Evolutionary conservation across 2,113 vertebrate species (phyloP).

Genomic region (Pteropus alecto): DNA sequence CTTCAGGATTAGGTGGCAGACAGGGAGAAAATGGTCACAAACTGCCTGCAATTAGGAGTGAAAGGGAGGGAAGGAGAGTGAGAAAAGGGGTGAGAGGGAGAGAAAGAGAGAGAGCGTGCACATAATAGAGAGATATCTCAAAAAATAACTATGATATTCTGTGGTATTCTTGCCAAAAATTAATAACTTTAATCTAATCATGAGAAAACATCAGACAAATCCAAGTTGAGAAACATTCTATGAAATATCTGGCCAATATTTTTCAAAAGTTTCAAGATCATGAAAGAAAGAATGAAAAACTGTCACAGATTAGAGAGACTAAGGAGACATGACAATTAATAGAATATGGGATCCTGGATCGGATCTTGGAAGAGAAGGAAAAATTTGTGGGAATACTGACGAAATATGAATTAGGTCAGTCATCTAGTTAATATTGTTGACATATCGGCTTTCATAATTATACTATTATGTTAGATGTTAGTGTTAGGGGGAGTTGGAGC

Average conservation of each 20-base stretch:
- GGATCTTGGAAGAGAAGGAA: background rate
- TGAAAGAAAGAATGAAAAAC: background rate
- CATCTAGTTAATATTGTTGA: constrained; percentile 8
- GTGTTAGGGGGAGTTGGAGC: background rate
- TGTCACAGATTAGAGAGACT: background rate
- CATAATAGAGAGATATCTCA: background rate
- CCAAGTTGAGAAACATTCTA: background rate
- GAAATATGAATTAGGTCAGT: background rate
- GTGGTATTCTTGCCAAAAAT: background rate
- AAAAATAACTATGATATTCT: background rate
- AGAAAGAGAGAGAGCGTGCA: too few species aligned
- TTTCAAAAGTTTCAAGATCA: background rate
- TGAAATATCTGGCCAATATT: background rate
- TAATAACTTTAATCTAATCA: background rate
- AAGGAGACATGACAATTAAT: background rate
- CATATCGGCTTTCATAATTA: background rate
- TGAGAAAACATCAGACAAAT: background rate
- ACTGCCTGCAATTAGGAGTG: background rate
- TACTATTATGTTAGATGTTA: background rate
- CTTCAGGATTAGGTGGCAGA: background rate
- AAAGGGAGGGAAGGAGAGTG: too few species aligned
- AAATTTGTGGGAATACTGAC: background rate
- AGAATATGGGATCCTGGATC: background rate
- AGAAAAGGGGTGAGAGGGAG: too few species aligned
- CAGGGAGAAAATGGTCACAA: background rate